Evolutionary conservation across 2,113 vertebrate genomes (phyloP).

Genomic region (Scartelaos histophorus): DNA sequence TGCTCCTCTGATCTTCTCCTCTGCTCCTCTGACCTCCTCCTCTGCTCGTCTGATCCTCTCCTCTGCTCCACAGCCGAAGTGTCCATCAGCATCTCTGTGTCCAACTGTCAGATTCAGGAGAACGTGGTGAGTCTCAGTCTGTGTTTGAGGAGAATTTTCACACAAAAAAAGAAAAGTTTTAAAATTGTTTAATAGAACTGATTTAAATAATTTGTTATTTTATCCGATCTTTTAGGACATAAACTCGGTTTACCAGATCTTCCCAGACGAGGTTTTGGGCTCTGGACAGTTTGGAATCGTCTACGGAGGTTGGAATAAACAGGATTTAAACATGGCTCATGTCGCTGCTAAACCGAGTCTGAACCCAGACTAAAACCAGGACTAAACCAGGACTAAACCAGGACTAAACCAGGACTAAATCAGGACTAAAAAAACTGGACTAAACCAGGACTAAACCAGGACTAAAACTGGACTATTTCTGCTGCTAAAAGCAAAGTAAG

Average conservation of each 20-base stretch:
- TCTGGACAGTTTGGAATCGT: slow-evolving; percentile 98
- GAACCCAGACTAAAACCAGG: no score
- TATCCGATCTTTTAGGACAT: slow-evolving; percentile 81
- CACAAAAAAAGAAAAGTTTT: no score
- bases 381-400: no score
- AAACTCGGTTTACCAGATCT: slow-evolving; percentile 96
- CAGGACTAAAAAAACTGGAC: no score
- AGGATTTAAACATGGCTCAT: background rate
- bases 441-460: no score
- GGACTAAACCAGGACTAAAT: no score
- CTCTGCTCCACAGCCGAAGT: slow-evolving; percentile 82
- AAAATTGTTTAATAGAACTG: no score
- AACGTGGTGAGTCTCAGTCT: slow-evolving; percentile 87
- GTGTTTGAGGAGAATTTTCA: no score
- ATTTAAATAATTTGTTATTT: background rate
- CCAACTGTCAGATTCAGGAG: slow-evolving; percentile 96
- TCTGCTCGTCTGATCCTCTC: no score
- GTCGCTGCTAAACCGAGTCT: background rate
- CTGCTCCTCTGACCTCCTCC: background rate
- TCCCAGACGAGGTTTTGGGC: slow-evolving; percentile 95
- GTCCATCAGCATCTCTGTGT: slow-evolving; percentile 95
- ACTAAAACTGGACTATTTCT: no score
- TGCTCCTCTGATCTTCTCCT: background rate
- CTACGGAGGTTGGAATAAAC: slow-evolving; percentile 85
- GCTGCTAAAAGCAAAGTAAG: background rate